These are phyloP conservation scores for Echinometra lucunter DNA, from an alignment of 53 echinoderm and acorn worm species.

Conservation along the genomic window DNA sequence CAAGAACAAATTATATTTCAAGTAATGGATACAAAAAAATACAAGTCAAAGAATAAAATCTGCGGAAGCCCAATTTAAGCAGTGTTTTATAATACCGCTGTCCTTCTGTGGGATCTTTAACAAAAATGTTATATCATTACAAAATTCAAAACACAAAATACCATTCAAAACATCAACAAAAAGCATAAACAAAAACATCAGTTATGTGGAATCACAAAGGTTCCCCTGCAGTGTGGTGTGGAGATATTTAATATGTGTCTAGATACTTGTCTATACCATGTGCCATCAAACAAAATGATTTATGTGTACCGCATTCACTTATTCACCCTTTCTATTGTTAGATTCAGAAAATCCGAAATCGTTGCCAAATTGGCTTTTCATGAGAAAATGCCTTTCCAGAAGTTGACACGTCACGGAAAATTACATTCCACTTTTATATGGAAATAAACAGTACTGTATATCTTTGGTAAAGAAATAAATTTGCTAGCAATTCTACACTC, in stretches of 20 bases:
- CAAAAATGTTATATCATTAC: too few species aligned
- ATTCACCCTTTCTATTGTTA: not conserved
- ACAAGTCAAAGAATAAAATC: too few species aligned
- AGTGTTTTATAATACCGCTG: too few species aligned
- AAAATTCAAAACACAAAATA: too few species aligned
- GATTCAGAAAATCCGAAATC: not conserved
- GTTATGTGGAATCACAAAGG: not conserved
- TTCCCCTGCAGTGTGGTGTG: not conserved
- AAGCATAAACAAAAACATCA: not conserved
- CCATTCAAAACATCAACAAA: too few species aligned
- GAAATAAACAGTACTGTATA: not conserved
- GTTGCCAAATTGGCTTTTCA: not conserved
- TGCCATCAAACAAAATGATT: not conserved
- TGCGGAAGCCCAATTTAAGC: too few species aligned
- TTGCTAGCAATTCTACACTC: not conserved
- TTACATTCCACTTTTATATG: not conserved
- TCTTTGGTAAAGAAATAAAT: not conserved
- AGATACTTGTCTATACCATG: not conserved
- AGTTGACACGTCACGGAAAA: not conserved
- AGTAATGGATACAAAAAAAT: too few species aligned
- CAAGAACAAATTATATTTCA: too few species aligned
- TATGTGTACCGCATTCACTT: not conserved
- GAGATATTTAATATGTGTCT: not conserved
- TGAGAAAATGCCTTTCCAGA: not conserved
- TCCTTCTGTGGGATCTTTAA: too few species aligned